phyloP scores from a whole-genome alignment of 2,888 invertebrate genomes.

The Metallyticus violacea region DNA sequence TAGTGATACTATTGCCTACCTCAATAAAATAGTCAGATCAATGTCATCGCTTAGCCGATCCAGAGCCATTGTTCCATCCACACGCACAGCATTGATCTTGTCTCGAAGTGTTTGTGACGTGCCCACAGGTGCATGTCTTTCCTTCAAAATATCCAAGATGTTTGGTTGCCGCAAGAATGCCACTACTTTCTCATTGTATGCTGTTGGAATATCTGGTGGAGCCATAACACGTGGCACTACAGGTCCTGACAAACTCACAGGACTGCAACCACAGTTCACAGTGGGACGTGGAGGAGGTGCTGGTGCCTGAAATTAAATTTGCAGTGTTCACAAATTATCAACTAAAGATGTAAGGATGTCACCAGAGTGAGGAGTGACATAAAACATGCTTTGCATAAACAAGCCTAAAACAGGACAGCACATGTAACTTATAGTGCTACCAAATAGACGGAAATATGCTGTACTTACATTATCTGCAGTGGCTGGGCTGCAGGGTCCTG shows the following conservation, averaged over 20 bases:
- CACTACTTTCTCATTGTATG: constrained; percentile 94
- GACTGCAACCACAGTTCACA: constrained; percentile 41
- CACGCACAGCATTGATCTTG: constrained; percentile 82
- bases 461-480: too few species aligned
- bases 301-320: constrained; percentile 58
- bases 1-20: constrained; percentile 56
- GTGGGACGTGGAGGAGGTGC: constrained; percentile 69
- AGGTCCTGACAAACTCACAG: constrained; percentile 34
- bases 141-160: constrained; percentile 85
- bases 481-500: too few species aligned
- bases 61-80: constrained; percentile 85
- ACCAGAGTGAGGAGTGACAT: too few species aligned
- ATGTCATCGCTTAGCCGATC: constrained; percentile 87
- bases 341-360: too few species aligned
- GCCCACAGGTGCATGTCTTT: constrained; percentile 71
- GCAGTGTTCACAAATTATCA: too few species aligned
- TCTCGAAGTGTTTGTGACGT: constrained; percentile 70
- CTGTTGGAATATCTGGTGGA: constrained; percentile 68
- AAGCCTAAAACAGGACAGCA: too few species aligned
- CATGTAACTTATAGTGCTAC: too few species aligned
- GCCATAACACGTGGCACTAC: constrained; percentile 35
- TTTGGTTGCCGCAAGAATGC: constrained; percentile 94
- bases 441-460: too few species aligned
- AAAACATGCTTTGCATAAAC: too few species aligned
- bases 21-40: constrained; percentile 87